Percentiles rank a stretch among this genome's conserved stretches.
Conservation (phyloP, 2,797 vertebrate species). For the Aotus griseimembra region DNA sequence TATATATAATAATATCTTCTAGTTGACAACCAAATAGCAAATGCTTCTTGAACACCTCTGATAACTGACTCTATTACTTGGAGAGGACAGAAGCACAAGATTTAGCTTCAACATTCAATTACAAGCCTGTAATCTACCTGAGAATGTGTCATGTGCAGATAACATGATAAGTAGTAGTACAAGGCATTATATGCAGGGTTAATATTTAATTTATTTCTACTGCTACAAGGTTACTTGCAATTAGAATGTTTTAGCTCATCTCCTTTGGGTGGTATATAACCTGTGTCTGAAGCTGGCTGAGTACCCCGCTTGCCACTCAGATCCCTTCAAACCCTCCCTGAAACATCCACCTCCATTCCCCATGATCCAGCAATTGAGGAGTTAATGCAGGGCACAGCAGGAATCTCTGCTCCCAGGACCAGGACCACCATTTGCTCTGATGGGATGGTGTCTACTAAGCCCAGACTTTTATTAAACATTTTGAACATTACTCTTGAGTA, state of each 20-base stretch:
- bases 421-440: background rate
- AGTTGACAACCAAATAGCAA: background rate
- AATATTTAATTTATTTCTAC: background rate
- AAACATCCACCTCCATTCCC: no score
- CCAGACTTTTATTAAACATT: background rate
- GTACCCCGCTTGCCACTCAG: background rate
- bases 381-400: background rate
- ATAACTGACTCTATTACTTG: conserved; percentile 24
- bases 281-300: background rate
- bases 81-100: conserved; percentile 3
- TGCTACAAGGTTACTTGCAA: background rate
- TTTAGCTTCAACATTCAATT: conserved; percentile 4
- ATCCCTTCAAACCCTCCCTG: background rate
- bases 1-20: background rate
- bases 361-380: background rate
- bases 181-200: background rate
- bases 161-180: background rate
- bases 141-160: background rate
- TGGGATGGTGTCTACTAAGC: background rate
- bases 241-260: background rate
- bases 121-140: conserved; percentile 13
- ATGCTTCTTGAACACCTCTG: background rate
- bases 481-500: conserved; percentile 25
- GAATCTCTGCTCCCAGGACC: background rate
- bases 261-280: background rate